A percentile compares a stretch with the other conserved stretches of the same genome.
These are phyloP conservation scores for Falco novaeseelandiae DNA, from an alignment of 2,797 vertebrate genomes.

Conservation along the genomic window DNA sequence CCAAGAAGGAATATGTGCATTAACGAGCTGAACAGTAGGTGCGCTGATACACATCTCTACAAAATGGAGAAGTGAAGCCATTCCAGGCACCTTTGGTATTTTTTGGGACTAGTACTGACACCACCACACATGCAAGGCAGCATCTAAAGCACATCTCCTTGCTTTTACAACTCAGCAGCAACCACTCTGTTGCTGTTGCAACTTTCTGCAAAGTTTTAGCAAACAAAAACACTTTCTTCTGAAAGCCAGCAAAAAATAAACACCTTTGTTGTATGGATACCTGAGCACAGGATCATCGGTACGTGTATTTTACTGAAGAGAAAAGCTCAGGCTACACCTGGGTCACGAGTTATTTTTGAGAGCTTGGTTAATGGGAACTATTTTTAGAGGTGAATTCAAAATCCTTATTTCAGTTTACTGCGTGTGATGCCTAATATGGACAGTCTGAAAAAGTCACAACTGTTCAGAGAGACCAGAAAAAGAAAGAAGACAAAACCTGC, in stretches of 20 bases:
- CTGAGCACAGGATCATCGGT: fast-evolving
- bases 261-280: fast-evolving
- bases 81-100: not conserved
- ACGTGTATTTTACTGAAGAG: not conserved
- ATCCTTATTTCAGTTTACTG: not conserved
- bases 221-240: not conserved
- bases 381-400: not conserved
- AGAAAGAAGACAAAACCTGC: fast-evolving
- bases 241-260: not conserved
- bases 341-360: not conserved
- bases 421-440: fast-evolving
- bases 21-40: not conserved
- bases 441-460: not conserved
- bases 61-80: not conserved
- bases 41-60: not conserved
- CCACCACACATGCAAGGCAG: not conserved
- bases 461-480: fast-evolving
- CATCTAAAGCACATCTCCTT: not conserved
- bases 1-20: not conserved
- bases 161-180: not conserved
- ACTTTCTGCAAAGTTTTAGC: not conserved
- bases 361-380: not conserved
- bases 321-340: not conserved
- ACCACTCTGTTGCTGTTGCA: fast-evolving
- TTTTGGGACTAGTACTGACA: not conserved